Percentiles rank a stretch among this genome's conserved stretches.
These are phyloP conservation scores for Amphipyra tragopoginis DNA, from an alignment of 2,888 invertebrate species.

Conservation along the genomic window DNA sequence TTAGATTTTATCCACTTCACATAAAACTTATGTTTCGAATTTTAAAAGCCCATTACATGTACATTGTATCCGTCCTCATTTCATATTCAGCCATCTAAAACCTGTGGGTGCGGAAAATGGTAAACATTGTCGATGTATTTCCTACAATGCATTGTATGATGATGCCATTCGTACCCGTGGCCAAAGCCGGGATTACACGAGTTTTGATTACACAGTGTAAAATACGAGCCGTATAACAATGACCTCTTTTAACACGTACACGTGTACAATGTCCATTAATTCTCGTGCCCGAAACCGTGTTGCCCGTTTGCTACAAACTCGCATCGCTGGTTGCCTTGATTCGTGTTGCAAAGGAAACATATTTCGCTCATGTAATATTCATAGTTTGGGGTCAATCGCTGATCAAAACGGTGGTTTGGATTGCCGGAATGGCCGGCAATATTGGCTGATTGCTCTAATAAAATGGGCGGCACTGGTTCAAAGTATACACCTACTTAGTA, in stretches of 20 bases:
- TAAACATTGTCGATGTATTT: conserved; percentile 18
- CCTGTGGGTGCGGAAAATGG: not conserved
- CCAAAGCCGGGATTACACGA: conserved; percentile 40
- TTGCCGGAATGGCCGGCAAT: conserved; percentile 37
- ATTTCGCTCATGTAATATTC: conserved; percentile 57
- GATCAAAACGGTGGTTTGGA: conserved; percentile 48
- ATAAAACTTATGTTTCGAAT: too few species aligned
- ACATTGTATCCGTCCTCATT: conserved; percentile 5
- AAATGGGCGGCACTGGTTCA: conserved; percentile 21
- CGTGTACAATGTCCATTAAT: conserved; percentile 36
- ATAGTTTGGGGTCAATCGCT: conserved; percentile 56
- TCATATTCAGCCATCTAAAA: not conserved
- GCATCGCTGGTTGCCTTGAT: conserved; percentile 39
- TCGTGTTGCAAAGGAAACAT: conserved; percentile 42
- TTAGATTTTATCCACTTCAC: too few species aligned
- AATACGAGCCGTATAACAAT: conserved; percentile 48
- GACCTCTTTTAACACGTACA: conserved; percentile 34
- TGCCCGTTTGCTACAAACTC: conserved; percentile 29
- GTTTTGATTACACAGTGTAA: conserved; percentile 51
- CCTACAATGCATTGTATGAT: conserved; percentile 13
- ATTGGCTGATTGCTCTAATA: conserved; percentile 40
- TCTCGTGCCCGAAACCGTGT: conserved; percentile 28
- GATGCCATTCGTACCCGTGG: conserved; percentile 28
- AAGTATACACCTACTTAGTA: too few species aligned
- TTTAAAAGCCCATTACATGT: not conserved